Base-by-base conservation (phyloP, 2,888 invertebrate genomes). In the Adineta ricciae region DNA sequence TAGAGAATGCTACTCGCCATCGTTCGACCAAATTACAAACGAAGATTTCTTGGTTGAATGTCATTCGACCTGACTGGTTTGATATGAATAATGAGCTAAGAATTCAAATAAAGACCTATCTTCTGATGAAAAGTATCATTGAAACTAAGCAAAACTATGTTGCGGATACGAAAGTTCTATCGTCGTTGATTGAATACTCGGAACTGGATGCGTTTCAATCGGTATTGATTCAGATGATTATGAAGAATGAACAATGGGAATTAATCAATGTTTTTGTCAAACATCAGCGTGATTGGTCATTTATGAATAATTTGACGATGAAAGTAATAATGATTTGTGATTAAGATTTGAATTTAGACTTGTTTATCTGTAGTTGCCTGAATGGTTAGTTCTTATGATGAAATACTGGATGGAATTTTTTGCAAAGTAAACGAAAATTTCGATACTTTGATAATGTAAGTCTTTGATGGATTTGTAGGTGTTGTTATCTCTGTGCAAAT, bases 21-120 rank as follows among this genome's bases (percentile, higher is more conserved):
- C 38, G 24, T 41, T 24, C 78, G 9, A 24, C 38, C 24, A 78
- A 24, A 9, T 0, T n/a, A 24, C 11, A 3, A 41, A 24, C n/a
- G 7, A 41, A 38, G n/a, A 8, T 41, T 0, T 38, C 38, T 78
- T 78, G 78, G 78, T 41, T 78, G 41, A 14, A 41, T 41, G n/a
- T 78, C n/a, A 78, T 78, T 78, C 78, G 78, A n/a, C 41, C 78
- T 1, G 78, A 78, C 41, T 78, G 78, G 78, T 78, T 41, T 64
- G 64, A 64, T 78, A 11, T 41, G 0, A n/a, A 78, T 41, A 21
- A 38, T 41, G 24, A 78, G 14, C 24, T 78, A 14, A 19, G 41
- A 78, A 32, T 32, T 11, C 8, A 78, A 41, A 41, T 78, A 1
- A 38, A 78, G 41, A 78, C n/a, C 38, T 78, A 24, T 41, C 14